Base-by-base conservation (phyloP, 2,888 invertebrate genomes). In the Tribolium freemani region DNA sequence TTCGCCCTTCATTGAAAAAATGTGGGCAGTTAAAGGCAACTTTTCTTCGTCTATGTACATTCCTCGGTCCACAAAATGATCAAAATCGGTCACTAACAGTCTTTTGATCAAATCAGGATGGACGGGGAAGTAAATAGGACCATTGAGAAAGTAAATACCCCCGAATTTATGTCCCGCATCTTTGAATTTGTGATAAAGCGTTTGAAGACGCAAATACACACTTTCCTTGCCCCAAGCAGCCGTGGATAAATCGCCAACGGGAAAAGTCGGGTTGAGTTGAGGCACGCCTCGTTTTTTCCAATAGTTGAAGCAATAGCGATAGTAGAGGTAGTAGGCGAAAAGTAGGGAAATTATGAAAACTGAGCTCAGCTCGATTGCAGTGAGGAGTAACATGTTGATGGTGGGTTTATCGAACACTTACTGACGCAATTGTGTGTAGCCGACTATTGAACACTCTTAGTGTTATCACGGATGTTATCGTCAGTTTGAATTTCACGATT, bases 41-140 rank as follows among this genome's bases (percentile, higher is more conserved):
- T 64, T 53, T 16, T 74, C 60, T 21, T 70, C 63, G 31, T 74
- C 46, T 10, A 58, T 30, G 57, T 71, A 69, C 48, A 53, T 60
- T 2, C 74, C 74, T 9, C 74, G 56, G 13, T 74, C 69, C 13
- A 70, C 61, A 67, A 83, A 83, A 57, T 79, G 67, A 5, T 72
- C 72, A 57, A 83, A 83, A 75, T 83, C 83, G 60, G 79, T 78
- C 5, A 79, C 76, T 46, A 82, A 48, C 1, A 83, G 72, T 8
- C 72, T 56, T 61, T 79, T 79, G 13, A 83, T 76, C 0, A 82
- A 44, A 4, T 81, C 80, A 16, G 80, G 80, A 61, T 82, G 81
- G 6, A 80, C 31, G 1, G 82, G 67, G 2, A 82, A 50, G 16
- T 79, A 75, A 4, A 71, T 66, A 0, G 82, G 82, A 0, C 73